Base-by-base conservation (phyloP, 53 echinoderm and acorn worm species). In the Holothuria scabra region DNA sequence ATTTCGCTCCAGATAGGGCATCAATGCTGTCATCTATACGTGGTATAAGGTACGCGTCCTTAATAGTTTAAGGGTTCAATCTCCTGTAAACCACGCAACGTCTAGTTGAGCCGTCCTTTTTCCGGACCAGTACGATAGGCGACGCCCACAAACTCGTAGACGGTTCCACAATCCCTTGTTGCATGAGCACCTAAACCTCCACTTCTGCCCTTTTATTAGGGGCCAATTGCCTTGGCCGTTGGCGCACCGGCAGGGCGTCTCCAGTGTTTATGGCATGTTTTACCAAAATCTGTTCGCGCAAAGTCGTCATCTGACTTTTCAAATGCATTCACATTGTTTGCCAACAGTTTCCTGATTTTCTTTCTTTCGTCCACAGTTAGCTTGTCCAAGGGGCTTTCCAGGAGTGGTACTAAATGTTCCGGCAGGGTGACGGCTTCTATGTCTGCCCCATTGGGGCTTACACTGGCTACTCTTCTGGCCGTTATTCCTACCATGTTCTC, bases 231-330 rank as follows among this genome's bases (percentile, higher is more conserved):
- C 89, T 58, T 12, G 91, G 86, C 41, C 76, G 82, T 49, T 91
- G 80, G 3, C 94, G 66, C 2, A 84, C 56, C 12, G 94, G 94
- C 34, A 85, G 58, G 3, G 67, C 49, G 61, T 75, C 56, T 0
- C 49, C 75, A 0, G 94, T 94, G 1, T 86, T 69, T 0, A 91
- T 91, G 21, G 48, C 59, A 58, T 94, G 94, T 29, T 89, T 87
- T 1, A 94, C 82, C 19, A 79, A 31, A 26, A 26, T 91, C 91
- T 12, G 88, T 86, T 25, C 25, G n/a, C 3, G 93, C 87, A 76
- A 93, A 93, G 0, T 87, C 90, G 76, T 90, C 88, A 46, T 81
- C 66, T 46, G 60, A 90, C 22, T 85, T 67, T 1, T 30, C 56
- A 23, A 93, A 83, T 18, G n/a, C n/a, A n/a, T n/a, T n/a, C n/a